A percentile compares a stretch with the other conserved stretches of the same genome.
phyloP scores from a whole-genome alignment of 2,113 vertebrate species.

The Rhinoptilus africanus region DNA sequence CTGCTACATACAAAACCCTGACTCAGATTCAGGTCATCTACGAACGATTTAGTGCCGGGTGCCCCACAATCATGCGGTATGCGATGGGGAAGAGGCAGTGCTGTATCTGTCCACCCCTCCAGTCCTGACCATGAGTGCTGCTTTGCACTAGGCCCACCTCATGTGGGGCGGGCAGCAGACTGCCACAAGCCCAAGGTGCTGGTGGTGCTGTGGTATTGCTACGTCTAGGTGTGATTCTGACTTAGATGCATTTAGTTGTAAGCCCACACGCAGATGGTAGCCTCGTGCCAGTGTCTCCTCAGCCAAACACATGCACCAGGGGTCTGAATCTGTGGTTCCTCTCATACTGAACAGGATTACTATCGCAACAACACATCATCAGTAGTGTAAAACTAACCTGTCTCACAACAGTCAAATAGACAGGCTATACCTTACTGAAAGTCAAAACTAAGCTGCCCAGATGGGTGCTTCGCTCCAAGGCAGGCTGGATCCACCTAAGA shows the following conservation, averaged over 20 bases:
- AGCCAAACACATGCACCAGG: neutral
- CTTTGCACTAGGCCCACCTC: neutral
- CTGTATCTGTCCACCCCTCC: neutral
- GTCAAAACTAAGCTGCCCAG: neutral
- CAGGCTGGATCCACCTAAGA: neutral
- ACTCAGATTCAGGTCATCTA: neutral
- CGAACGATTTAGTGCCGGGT: neutral
- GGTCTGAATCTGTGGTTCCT: neutral
- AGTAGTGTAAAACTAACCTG: neutral
- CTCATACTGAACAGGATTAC: neutral
- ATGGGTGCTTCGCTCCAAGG: neutral
- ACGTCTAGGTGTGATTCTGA: neutral
- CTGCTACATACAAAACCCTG: neutral
- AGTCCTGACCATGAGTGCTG: neutral
- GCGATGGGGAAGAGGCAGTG: fast-evolving
- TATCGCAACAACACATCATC: neutral
- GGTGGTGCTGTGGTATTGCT: neutral
- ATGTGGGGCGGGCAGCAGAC: fast-evolving
- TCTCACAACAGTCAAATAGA: neutral
- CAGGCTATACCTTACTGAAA: neutral
- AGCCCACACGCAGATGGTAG: neutral
- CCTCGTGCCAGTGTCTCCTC: neutral
- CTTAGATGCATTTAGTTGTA: neutral
- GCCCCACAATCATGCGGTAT: neutral
- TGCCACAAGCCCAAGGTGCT: neutral